Evolutionary conservation across 1,140 invertebrate species (phyloP).

Genomic region (Liolophura sinensis): DNA sequence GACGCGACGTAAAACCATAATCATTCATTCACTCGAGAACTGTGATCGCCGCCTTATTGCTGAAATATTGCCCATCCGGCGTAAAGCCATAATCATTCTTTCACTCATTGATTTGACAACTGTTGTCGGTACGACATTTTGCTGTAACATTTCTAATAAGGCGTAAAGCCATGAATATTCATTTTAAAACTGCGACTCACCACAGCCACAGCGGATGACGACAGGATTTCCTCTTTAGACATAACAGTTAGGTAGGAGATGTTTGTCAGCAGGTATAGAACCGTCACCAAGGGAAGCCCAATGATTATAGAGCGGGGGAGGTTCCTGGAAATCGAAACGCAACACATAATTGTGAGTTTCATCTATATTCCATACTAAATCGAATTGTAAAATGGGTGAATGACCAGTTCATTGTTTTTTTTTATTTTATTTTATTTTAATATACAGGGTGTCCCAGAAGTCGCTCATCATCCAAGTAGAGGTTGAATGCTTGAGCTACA

Average conservation of each 20-base stretch:
- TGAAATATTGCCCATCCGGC: no score
- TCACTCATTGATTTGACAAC: no score
- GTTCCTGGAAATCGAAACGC: conserved; percentile 49
- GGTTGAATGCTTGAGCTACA: no score
- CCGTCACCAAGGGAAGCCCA: conserved; percentile 59
- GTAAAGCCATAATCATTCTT: no score
- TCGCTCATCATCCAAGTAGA: no score
- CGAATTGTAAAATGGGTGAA: neutral
- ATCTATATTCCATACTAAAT: neutral
- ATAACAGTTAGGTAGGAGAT: conserved; percentile 62
- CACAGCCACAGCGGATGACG: conserved; percentile 88
- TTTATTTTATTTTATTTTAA: neutral
- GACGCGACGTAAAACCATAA: no score
- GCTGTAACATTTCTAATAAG: no score
- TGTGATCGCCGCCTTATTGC: no score
- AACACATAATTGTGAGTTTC: neutral
- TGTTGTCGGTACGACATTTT: no score
- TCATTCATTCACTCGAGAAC: no score
- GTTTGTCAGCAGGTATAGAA: conserved; percentile 61
- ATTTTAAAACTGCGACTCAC: conserved; percentile 61
- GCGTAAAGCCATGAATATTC: no score
- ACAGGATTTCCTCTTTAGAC: conserved; percentile 57
- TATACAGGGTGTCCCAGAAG: no score
- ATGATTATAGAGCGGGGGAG: conserved; percentile 61
- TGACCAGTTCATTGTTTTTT: neutral